phyloP scores from a whole-genome alignment of 1,140 invertebrate species.

The Drosophila bifasciata region DNA sequence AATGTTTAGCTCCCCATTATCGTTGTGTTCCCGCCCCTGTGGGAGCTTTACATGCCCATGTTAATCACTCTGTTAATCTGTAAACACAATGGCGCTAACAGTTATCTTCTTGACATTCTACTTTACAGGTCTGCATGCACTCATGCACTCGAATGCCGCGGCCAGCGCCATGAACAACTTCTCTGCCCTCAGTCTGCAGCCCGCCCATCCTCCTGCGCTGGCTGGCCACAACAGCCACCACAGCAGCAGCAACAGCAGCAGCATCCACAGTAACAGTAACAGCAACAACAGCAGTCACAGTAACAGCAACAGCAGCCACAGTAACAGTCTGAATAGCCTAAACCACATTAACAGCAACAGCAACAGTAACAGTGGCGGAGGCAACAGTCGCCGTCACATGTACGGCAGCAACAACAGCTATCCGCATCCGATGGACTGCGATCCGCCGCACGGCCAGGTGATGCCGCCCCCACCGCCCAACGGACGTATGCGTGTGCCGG shows the following conservation, averaged over 20 bases:
- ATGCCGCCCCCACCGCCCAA: constrained; percentile 60
- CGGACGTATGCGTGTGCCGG: constrained; percentile 52
- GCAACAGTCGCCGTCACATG: constrained; percentile 43
- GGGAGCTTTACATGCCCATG: too few species aligned
- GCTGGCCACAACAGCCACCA: constrained; percentile 10
- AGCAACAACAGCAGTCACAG: constrained; percentile 20
- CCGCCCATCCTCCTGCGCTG: constrained; percentile 29
- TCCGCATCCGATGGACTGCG: constrained; percentile 83
- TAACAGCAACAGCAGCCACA: constrained; percentile 39
- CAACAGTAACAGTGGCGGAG: constrained; percentile 9
- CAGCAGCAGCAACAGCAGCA: constrained; percentile 50
- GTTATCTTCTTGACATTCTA: background rate
- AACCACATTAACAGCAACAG: constrained; percentile 35
- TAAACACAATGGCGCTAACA: too few species aligned
- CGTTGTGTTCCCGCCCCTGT: too few species aligned
- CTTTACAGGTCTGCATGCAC: constrained; percentile 56
- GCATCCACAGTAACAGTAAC: constrained; percentile 15
- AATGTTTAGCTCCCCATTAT: too few species aligned
- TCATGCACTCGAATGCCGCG: constrained; percentile 58
- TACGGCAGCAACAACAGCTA: constrained; percentile 59
- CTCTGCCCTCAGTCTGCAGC: constrained; percentile 64
- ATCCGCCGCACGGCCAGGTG: constrained; percentile 62
- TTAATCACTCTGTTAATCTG: too few species aligned
- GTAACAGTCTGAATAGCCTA: constrained; percentile 61
- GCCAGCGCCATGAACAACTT: constrained; percentile 71